phyloP scores from a whole-genome alignment of 2,888 invertebrate genomes.

The Folsomia candida region DNA sequence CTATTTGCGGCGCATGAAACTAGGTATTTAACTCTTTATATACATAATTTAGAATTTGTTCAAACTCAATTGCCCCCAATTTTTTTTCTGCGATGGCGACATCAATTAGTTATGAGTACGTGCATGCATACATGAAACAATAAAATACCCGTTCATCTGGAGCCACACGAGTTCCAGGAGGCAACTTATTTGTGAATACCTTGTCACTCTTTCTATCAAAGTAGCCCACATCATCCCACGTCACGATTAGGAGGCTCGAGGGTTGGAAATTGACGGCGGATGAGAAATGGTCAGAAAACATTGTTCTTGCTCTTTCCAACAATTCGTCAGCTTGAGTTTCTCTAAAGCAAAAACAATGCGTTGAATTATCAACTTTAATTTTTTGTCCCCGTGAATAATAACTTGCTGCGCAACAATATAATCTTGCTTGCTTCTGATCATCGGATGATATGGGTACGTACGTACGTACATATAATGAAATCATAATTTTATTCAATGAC shows the following conservation, averaged over 20 bases:
- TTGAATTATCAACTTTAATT: neutral
- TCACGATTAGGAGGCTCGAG: constrained; percentile 75
- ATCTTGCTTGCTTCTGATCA: no score
- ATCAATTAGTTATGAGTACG: no score
- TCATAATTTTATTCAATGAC: neutral
- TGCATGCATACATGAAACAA: no score
- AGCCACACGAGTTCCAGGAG: neutral
- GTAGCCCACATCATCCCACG: constrained; percentile 87
- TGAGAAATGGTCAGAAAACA: constrained; percentile 71
- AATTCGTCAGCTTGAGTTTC: constrained; percentile 55
- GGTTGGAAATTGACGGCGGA: constrained; percentile 72
- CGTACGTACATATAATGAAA: neutral
- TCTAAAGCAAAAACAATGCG: constrained; percentile 50
- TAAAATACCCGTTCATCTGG: constrained; percentile 7
- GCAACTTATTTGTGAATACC: constrained; percentile 52
- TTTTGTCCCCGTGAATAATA: neutral
- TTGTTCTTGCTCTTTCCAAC: constrained; percentile 62
- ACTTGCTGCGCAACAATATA: neutral
- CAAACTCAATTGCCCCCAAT: no score
- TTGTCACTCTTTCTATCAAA: constrained; percentile 66
- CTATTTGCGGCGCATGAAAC: no score
- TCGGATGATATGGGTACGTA: no score
- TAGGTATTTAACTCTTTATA: no score
- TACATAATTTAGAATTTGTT: no score
- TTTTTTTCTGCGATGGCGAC: no score